Percentiles rank a stretch among this genome's conserved stretches.
phyloP scores from a whole-genome alignment of 1,140 invertebrate genomes.

The Rhopalosiphum padi region DNA sequence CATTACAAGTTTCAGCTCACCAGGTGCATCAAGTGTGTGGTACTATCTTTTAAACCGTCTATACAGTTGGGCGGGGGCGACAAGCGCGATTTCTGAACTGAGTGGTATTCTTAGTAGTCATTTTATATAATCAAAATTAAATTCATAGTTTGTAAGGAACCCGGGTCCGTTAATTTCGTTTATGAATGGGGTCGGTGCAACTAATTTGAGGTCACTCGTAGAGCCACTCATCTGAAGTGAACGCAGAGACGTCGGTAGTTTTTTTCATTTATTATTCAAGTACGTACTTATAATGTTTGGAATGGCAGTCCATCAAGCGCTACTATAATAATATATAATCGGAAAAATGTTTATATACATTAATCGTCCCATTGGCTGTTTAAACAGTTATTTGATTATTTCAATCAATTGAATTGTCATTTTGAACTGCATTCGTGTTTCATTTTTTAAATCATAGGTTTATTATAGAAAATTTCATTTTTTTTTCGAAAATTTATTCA shows the following conservation, averaged over 20 bases:
- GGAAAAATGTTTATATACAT: not conserved
- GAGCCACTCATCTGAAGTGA: not conserved
- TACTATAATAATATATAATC: not conserved
- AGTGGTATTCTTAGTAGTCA: not conserved
- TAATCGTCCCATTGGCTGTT: not conserved
- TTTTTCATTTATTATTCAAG: slow-evolving; percentile 9
- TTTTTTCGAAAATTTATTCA: no score
- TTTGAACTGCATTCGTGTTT: no score
- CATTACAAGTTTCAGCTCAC: not conserved
- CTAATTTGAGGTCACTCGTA: not conserved
- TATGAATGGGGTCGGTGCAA: not conserved
- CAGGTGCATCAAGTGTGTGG: not conserved
- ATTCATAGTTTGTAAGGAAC: not conserved
- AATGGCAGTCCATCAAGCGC: not conserved
- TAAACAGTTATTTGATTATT: no score
- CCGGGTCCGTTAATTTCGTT: not conserved
- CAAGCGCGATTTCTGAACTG: not conserved
- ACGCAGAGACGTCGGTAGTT: not conserved
- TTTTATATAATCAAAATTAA: slow-evolving; percentile 11
- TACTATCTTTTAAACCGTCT: no score
- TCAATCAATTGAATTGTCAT: no score
- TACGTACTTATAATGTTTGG: not conserved
- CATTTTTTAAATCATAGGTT: no score
- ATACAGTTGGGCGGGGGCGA: not conserved
- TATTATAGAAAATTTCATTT: no score